phyloP scores from a whole-genome alignment of 1,140 invertebrate species.

The Nilaparvata lugens region DNA sequence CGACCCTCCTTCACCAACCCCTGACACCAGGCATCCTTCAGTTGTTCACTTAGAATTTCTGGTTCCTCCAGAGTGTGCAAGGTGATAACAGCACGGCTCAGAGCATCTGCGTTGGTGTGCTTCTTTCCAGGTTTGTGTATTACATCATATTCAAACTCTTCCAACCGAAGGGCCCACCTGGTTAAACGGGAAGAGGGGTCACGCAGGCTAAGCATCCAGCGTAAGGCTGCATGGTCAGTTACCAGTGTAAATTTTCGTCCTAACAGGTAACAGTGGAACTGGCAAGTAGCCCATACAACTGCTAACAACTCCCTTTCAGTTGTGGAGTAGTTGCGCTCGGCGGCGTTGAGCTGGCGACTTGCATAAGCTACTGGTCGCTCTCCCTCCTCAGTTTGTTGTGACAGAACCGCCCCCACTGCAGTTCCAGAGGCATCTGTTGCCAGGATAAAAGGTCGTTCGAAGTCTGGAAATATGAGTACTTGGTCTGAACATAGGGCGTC shows the following conservation, averaged over 20 bases:
- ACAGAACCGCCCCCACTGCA: constrained; percentile 28
- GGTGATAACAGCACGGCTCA: too few relatives aligned
- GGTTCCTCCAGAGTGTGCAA: too few relatives aligned
- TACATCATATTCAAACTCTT: constrained; percentile 39
- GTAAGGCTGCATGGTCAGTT: too few relatives aligned
- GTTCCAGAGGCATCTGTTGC: constrained; percentile 30
- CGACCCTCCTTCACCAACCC: too few relatives aligned
- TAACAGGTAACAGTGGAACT: constrained; percentile 8
- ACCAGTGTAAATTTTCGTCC: too few relatives aligned
- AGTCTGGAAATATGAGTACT: constrained; percentile 32
- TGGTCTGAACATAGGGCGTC: constrained; percentile 30
- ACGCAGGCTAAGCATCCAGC: too few relatives aligned
- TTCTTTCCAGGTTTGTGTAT: constrained; percentile 34
- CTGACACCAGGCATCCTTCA: too few relatives aligned
- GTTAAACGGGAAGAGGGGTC: constrained; percentile 37
- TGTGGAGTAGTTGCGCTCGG: too few relatives aligned
- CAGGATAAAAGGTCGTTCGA: constrained; percentile 27
- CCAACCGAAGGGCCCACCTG: constrained; percentile 40
- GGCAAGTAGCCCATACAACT: too few relatives aligned
- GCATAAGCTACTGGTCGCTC: constrained; percentile 28
- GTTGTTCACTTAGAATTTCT: too few relatives aligned
- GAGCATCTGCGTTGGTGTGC: constrained; percentile 29
- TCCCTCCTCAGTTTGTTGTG: constrained; percentile 25
- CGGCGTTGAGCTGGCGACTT: too few relatives aligned
- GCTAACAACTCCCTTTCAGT: too few relatives aligned